phyloP scores from a whole-genome alignment of 2,113 vertebrate genomes.

The Thalassoma bifasciatum region DNA sequence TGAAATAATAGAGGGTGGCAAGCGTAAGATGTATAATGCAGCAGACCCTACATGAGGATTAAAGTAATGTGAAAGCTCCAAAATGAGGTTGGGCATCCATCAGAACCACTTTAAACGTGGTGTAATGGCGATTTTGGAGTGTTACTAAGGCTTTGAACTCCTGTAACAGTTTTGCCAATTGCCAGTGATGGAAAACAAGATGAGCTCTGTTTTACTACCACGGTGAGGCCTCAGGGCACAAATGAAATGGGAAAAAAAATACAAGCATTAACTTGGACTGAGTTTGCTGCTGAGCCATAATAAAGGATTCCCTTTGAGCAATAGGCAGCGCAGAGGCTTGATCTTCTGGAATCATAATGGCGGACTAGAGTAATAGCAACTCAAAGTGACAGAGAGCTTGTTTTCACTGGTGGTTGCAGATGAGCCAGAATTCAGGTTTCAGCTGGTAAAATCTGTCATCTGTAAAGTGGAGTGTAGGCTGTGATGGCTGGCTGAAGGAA shows the following conservation, averaged over 20 bases:
- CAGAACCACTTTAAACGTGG: slow-evolving; percentile 10
- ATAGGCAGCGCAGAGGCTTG: slow-evolving; percentile 9
- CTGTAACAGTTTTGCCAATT: slow-evolving; percentile 31
- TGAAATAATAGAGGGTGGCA: background rate
- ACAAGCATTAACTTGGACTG: slow-evolving; percentile 12
- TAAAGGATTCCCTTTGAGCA: slow-evolving; percentile 54
- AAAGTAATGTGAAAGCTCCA: background rate
- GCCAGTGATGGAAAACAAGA: slow-evolving; percentile 44
- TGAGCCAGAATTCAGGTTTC: background rate
- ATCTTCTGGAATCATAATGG: slow-evolving; percentile 24
- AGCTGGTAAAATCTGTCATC: background rate
- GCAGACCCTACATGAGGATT: background rate
- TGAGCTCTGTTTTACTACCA: slow-evolving; percentile 33
- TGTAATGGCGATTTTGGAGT: background rate
- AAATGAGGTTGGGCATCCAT: slow-evolving; percentile 1
- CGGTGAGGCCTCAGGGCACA: slow-evolving; percentile 28
- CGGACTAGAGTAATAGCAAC: slow-evolving; percentile 28
- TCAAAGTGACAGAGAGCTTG: slow-evolving; percentile 24
- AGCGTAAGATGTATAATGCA: background rate
- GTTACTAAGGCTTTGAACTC: background rate
- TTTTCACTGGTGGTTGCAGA: slow-evolving; percentile 19
- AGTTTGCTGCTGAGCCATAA: slow-evolving; percentile 27
- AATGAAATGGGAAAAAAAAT: slow-evolving; percentile 14
- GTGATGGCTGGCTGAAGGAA: slow-evolving; percentile 1
- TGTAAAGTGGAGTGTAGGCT: background rate